Conservation (phyloP, 2,888 invertebrate species). For the Eugnorisma glareosa region DNA sequence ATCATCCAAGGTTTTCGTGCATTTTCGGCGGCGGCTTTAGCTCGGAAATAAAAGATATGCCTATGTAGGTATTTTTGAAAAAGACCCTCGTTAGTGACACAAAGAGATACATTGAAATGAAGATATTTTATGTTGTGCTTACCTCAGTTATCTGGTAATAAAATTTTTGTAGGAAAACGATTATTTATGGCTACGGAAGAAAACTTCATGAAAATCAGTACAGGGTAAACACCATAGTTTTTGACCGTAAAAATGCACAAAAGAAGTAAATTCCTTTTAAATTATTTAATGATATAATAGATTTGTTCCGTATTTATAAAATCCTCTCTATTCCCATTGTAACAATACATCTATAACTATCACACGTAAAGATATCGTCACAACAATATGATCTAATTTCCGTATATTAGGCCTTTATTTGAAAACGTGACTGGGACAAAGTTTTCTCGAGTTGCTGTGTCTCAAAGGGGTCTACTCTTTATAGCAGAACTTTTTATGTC, state of each 20-base stretch:
- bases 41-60: background rate
- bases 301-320: background rate
- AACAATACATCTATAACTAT: background rate
- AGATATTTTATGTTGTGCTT: background rate
- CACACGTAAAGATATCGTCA: background rate
- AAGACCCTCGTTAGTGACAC: constrained; percentile 1
- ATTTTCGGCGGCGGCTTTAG: background rate
- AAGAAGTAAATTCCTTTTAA: background rate
- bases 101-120: background rate
- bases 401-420: background rate
- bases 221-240: no score
- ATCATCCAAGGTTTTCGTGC: background rate
- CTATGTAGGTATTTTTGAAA: background rate
- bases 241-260: background rate
- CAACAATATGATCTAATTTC: constrained; percentile 15
- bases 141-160: background rate
- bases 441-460: background rate
- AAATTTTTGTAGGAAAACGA: background rate
- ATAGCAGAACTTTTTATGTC: no score
- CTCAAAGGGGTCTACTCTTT: no score
- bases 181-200: background rate
- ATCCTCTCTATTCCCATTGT: background rate
- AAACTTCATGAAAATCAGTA: background rate
- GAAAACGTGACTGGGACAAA: background rate
- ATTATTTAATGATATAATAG: background rate